A percentile compares a stretch with the other conserved stretches of the same genome.
Conservation (phyloP, 2,888 invertebrate genomes). For the Nomada goodeniana region DNA sequence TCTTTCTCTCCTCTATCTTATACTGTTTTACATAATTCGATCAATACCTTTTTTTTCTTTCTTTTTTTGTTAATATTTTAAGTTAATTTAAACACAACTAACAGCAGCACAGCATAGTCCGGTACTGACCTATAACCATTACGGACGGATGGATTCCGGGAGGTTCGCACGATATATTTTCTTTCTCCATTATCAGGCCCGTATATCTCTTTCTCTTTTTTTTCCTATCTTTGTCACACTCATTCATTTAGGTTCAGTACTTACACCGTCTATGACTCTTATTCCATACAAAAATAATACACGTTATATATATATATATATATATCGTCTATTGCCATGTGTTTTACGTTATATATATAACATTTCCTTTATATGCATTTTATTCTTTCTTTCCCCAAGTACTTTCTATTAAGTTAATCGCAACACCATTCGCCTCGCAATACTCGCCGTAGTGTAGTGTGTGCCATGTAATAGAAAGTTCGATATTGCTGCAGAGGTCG, state of each 20-base stretch:
- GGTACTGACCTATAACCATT: slow-evolving; percentile 84
- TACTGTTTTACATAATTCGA: slow-evolving; percentile 67
- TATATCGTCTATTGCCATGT: slow-evolving; percentile 46
- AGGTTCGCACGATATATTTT: slow-evolving; percentile 64
- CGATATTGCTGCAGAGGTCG: not conserved
- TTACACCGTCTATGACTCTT: slow-evolving; percentile 78
- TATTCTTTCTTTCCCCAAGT: slow-evolving; percentile 58
- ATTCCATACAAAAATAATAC: slow-evolving; percentile 61
- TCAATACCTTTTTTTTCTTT: slow-evolving; percentile 17
- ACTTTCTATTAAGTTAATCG: slow-evolving; percentile 64
- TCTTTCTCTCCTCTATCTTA: slow-evolving; percentile 37
- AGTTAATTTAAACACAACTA: slow-evolving; percentile 77
- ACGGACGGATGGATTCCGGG: slow-evolving; percentile 83
- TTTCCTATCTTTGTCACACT: slow-evolving; percentile 57
- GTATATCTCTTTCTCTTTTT: slow-evolving; percentile 36
- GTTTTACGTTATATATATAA: slow-evolving; percentile 58
- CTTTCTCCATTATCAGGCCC: slow-evolving; percentile 41
- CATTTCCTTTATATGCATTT: slow-evolving; percentile 63
- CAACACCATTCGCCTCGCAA: slow-evolving; percentile 70
- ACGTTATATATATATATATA: slow-evolving; percentile 55
- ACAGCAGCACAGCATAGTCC: slow-evolving; percentile 84
- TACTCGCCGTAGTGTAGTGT: slow-evolving; percentile 36
- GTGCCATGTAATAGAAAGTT: slow-evolving; percentile 3
- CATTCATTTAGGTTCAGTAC: slow-evolving; percentile 81
- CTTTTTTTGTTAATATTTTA: slow-evolving; percentile 61